Evolutionary conservation across 2,113 vertebrate genomes (phyloP), one percentile per base, ranked within the genome.

Genomic region (Lanius ludovicianus): DNA sequence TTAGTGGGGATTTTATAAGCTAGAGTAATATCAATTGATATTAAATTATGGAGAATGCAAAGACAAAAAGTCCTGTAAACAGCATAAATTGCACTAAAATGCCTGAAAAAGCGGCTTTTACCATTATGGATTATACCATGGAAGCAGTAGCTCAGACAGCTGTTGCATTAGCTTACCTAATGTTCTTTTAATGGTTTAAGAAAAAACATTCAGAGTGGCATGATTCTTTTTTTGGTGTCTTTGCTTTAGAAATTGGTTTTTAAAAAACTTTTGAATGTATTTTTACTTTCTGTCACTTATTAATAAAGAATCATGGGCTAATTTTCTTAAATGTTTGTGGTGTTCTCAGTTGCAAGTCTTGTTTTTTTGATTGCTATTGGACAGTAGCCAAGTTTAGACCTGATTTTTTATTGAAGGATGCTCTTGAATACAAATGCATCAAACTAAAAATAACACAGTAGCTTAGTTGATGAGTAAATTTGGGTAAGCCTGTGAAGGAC

Each of bases 51-150:
- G 94, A 96, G 94, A 95, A 88, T 15, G 63, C 59, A 96, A 76
- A 50, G 49, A 7, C 92, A 91, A 83, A 60, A 74, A 95, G 76
- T 92, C 75, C 84, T 96, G 62, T 84, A 96, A 97, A 96, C 91
- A 96, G 92, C 73, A 94, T 71, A 88, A 95, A 93, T 96, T 97
- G 79, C 94, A 97, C 90, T 96, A 89, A 94, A 96, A 97, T 95
- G 88, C 83, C 96, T 95, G 91, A 42, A 95, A 96, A 92, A 95
- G 63, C 88, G 93, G 70, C 73, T 97, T 96, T 97, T 96, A 95
- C 44, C 56, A 62, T 96, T 95, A 87, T 89, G 84, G 78, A 93
- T 97, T 92, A n/a, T 75, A 62, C 31, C 96, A 46, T 96, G 87
- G 91, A 93, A 96, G 92, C 16, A 50, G 85, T 96, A 97, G 91